Percentiles rank a stretch among this genome's conserved stretches.
Conservation (phyloP, 2,797 vertebrate species). For the Perodicticus potto region DNA sequence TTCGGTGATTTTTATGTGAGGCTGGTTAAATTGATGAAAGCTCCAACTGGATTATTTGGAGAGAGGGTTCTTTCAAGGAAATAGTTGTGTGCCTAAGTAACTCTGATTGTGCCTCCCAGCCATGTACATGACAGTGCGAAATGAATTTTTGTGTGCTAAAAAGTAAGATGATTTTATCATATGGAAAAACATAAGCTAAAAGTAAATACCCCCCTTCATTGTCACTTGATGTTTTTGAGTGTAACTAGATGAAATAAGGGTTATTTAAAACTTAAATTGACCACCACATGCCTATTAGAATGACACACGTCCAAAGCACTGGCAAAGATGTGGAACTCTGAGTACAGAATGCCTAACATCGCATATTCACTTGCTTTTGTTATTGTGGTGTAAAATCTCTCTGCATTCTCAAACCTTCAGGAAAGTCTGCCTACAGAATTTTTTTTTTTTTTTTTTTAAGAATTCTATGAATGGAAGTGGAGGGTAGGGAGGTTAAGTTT, state of each 20-base stretch:
- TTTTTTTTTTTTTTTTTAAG: neutral
- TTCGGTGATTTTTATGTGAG: neutral
- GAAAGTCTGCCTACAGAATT: neutral
- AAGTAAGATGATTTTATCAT: neutral
- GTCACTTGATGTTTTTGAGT: neutral
- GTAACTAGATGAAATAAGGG: neutral
- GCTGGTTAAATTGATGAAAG: neutral
- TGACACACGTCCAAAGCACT: neutral
- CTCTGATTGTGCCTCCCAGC: neutral
- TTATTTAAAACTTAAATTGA: neutral
- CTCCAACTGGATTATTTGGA: neutral
- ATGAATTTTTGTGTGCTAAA: neutral
- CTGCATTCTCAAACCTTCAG: neutral
- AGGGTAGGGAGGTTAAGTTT: accelerated
- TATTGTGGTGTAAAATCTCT: neutral
- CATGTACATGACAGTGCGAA: neutral
- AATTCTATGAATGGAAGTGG: neutral
- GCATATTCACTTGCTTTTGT: neutral
- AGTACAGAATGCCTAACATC: too few species aligned
- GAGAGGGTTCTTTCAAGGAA: neutral
- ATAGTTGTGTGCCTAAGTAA: neutral
- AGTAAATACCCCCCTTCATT: neutral
- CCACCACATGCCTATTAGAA: neutral
- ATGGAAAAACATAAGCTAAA: neutral
- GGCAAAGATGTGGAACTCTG: neutral